Evolutionary conservation across 2,888 invertebrate species (phyloP).

Genomic region (Gryllus longicercus): DNA sequence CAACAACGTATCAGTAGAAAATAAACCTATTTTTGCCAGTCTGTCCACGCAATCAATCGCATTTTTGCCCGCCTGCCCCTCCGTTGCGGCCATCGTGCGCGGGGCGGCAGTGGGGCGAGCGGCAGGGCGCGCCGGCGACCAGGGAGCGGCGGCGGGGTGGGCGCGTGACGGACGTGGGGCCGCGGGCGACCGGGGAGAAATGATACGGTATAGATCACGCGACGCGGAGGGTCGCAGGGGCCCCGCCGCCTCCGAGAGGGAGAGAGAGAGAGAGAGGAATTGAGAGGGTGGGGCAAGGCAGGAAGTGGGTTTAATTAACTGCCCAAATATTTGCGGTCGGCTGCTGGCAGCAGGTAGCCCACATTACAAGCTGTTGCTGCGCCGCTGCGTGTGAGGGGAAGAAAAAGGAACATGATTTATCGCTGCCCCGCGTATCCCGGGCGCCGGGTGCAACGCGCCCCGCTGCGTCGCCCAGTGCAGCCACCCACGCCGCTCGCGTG

Average conservation of each 20-base stretch:
- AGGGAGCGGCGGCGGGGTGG: background rate
- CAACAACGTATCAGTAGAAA: too few species aligned
- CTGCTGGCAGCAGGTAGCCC: slow-evolving; percentile 19
- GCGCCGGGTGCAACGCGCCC: background rate
- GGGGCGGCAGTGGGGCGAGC: too few species aligned
- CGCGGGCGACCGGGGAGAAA: slow-evolving; percentile 24
- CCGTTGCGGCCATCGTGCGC: too few species aligned
- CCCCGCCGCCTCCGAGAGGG: background rate
- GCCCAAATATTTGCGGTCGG: slow-evolving; percentile 33
- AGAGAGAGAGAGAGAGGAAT: background rate
- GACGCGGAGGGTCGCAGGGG: background rate
- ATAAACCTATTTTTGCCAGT: too few species aligned
- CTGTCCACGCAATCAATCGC: too few species aligned
- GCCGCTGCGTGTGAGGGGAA: background rate
- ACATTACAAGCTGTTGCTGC: background rate
- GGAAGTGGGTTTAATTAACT: slow-evolving; percentile 35
- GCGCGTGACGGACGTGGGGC: background rate
- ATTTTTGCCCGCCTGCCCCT: too few species aligned
- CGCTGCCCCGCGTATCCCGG: background rate
- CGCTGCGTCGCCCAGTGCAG: background rate
- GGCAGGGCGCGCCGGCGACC: background rate
- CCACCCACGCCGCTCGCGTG: background rate
- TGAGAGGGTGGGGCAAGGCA: background rate
- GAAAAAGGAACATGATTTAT: slow-evolving; percentile 3
- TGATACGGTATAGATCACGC: slow-evolving; percentile 26